Percentiles rank a stretch among this genome's conserved stretches.
phyloP scores from a whole-genome alignment of 1,140 invertebrate species.

The Nixonia krombeini region DNA sequence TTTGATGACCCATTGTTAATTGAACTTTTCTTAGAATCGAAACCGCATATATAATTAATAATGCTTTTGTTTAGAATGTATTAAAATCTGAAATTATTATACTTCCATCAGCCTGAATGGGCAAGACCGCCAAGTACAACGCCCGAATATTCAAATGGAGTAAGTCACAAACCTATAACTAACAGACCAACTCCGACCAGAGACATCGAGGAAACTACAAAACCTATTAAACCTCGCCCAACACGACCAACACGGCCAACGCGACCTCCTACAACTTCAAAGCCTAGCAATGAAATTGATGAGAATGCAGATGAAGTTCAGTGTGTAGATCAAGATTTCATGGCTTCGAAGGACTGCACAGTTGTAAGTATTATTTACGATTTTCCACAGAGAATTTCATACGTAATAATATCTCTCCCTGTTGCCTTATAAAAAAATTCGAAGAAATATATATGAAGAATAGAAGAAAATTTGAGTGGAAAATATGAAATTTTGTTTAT shows the following conservation, averaged over 20 bases:
- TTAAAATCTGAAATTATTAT: too few relatives aligned
- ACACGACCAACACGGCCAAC: slow-evolving; percentile 15
- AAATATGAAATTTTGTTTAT: too few relatives aligned
- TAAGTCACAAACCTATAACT: slow-evolving; percentile 41
- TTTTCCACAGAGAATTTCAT: too few relatives aligned
- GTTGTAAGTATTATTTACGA: slow-evolving; percentile 68
- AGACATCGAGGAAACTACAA: slow-evolving; percentile 51
- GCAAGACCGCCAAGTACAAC: slow-evolving; percentile 77
- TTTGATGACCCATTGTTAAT: too few relatives aligned
- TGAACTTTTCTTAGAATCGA: too few relatives aligned
- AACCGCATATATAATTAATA: too few relatives aligned
- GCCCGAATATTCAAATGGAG: slow-evolving; percentile 61
- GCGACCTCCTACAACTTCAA: slow-evolving; percentile 30
- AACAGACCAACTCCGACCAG: slow-evolving; percentile 22
- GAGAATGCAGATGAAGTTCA: slow-evolving; percentile 70
- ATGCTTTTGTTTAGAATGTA: too few relatives aligned
- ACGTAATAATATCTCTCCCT: too few relatives aligned
- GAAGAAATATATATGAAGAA: too few relatives aligned
- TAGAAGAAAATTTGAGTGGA: too few relatives aligned
- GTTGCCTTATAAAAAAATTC: too few relatives aligned
- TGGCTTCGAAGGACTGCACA: slow-evolving; percentile 77
- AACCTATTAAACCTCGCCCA: slow-evolving; percentile 7
- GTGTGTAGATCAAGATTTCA: slow-evolving; percentile 75
- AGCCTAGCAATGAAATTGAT: slow-evolving; percentile 57
- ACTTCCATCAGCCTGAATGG: slow-evolving; percentile 77